Conservation (phyloP, 2,888 invertebrate species). For the Apoda limacodes region DNA sequence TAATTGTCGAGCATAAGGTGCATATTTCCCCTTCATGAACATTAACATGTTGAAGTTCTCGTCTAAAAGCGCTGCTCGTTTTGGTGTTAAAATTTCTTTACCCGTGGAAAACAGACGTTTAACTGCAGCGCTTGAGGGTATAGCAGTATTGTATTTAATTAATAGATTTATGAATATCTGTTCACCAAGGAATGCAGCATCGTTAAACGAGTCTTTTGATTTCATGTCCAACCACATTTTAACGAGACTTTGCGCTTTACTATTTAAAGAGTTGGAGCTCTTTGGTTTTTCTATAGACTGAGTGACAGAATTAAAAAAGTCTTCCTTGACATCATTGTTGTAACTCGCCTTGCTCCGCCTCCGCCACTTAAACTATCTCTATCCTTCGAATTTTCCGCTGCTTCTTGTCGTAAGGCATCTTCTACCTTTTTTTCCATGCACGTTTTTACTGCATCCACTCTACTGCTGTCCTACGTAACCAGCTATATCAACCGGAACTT, state of each 20-base stretch:
- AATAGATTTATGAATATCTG: too few relatives aligned
- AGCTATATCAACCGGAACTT: too few relatives aligned
- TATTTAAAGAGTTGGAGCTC: constrained; percentile 3
- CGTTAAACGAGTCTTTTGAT: too few relatives aligned
- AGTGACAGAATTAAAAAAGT: constrained; percentile 9
- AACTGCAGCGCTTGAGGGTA: too few relatives aligned
- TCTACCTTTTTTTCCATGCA: constrained; percentile 22
- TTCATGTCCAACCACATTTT: constrained; percentile 26
- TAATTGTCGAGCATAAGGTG: constrained; percentile 1
- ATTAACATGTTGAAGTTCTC: too few relatives aligned
- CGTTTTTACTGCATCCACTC: constrained; percentile 19
- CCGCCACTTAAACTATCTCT: too few relatives aligned
- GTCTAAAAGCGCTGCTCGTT: too few relatives aligned
- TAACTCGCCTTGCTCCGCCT: constrained; percentile 17
- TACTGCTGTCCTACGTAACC: constrained; percentile 21
- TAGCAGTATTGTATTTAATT: too few relatives aligned
- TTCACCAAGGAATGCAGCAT: too few relatives aligned
- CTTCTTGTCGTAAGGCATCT: constrained; percentile 22
- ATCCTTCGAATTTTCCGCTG: too few relatives aligned
- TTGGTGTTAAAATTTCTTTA: too few relatives aligned
- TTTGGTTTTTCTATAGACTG: constrained; percentile 4
- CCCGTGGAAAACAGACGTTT: too few relatives aligned
- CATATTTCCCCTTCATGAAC: constrained; percentile 1
- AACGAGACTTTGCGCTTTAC: constrained; percentile 22
- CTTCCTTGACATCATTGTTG: constrained; percentile 13